These are phyloP conservation scores for Erythrocercus mccallii DNA, from an alignment of 2,113 vertebrate genomes.

Conservation along the genomic window DNA sequence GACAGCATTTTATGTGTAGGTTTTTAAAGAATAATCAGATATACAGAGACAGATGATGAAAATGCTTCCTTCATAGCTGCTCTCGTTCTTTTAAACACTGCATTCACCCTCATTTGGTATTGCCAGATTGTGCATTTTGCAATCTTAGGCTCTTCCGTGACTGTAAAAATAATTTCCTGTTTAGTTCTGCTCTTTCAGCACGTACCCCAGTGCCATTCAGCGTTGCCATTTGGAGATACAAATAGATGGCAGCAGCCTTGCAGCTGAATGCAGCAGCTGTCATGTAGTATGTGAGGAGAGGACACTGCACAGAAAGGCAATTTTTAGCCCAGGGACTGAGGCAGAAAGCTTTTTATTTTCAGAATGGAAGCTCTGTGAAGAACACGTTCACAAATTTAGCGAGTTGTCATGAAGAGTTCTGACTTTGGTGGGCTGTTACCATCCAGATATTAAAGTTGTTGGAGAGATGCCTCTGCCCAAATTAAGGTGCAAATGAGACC, in stretches of 20 bases:
- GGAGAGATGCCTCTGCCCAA: background rate
- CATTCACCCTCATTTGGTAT: background rate
- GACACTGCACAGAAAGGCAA: background rate
- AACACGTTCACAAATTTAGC: background rate
- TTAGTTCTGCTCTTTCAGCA: background rate
- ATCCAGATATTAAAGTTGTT: background rate
- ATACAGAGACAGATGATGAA: background rate
- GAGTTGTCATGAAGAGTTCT: background rate
- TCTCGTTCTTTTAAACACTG: background rate
- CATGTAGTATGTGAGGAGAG: background rate
- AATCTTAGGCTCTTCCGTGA: background rate
- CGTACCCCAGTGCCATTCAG: background rate
- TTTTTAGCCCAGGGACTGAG: background rate
- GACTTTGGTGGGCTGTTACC: background rate
- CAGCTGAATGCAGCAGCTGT: background rate
- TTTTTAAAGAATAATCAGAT: background rate
- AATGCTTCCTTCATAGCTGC: background rate
- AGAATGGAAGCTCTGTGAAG: background rate
- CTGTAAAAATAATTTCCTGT: background rate
- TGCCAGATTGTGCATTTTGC: background rate
- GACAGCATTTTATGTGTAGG: background rate
- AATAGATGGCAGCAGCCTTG: background rate
- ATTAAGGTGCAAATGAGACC: background rate
- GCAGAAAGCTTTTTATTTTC: background rate
- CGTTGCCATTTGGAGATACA: background rate